Conservation (phyloP, 1,140 invertebrate species). For the Brachionus calyciflorus region DNA sequence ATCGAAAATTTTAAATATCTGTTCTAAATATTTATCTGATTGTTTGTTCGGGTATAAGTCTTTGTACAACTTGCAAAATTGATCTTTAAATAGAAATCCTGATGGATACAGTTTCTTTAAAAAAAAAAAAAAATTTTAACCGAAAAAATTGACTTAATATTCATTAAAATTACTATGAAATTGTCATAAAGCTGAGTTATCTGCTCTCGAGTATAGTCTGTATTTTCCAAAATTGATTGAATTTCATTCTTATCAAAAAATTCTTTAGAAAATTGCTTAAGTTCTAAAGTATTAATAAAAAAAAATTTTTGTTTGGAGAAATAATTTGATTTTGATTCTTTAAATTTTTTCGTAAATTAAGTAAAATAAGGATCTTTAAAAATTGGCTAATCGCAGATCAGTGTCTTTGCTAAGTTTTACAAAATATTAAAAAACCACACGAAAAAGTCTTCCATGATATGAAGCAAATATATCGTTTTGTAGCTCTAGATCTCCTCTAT, state of each 20-base stretch:
- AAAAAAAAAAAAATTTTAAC: background rate
- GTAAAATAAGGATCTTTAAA: too few species aligned
- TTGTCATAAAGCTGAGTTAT: slow-evolving; percentile 25
- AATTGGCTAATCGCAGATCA: too few species aligned
- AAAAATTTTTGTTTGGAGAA: too few species aligned
- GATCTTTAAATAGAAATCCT: slow-evolving; percentile 6
- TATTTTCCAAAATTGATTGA: slow-evolving; percentile 40
- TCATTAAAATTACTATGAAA: slow-evolving; percentile 38
- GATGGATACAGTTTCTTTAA: slow-evolving; percentile 35
- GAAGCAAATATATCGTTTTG: too few species aligned
- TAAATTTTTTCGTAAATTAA: too few species aligned
- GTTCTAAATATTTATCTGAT: background rate
- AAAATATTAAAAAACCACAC: too few species aligned
- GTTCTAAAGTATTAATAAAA: too few species aligned
- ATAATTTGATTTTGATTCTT: too few species aligned
- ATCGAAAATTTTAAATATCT: slow-evolving; percentile 33
- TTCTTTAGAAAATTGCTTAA: background rate
- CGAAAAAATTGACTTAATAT: background rate
- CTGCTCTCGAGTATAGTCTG: slow-evolving; percentile 16
- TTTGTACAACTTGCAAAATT: slow-evolving; percentile 41
- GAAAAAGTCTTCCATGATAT: too few species aligned
- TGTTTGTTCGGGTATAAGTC: slow-evolving; percentile 16
- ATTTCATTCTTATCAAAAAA: slow-evolving; percentile 25
- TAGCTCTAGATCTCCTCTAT: too few species aligned
- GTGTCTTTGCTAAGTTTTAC: too few species aligned